phyloP scores from a whole-genome alignment of 2,113 vertebrate species.

The Vulpes lagopus region DNA sequence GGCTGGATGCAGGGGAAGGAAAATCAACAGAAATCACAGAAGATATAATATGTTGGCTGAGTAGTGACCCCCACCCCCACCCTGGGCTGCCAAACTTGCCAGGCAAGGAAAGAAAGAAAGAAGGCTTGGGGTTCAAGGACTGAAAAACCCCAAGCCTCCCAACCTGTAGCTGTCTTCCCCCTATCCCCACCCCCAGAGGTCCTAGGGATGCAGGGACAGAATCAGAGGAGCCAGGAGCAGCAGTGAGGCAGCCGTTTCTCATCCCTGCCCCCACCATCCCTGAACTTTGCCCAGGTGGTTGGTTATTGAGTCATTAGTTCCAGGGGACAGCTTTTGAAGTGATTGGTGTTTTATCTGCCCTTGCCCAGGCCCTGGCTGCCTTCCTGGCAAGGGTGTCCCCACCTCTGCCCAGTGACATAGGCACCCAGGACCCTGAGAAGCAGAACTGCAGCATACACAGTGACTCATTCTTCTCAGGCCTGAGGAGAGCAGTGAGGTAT shows the following conservation, averaged over 20 bases:
- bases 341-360: slow-evolving; percentile 56
- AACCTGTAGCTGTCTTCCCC: not conserved
- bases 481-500: not conserved
- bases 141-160: not conserved
- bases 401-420: slow-evolving; percentile 30
- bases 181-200: not conserved
- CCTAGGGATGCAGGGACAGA: not conserved
- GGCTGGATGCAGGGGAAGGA: not conserved
- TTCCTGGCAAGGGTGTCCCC: slow-evolving; percentile 24
- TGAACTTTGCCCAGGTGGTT: slow-evolving; percentile 79
- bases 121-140: not conserved
- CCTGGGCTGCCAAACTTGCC: not conserved
- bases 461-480: not conserved
- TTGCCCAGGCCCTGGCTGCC: not conserved
- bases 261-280: not conserved
- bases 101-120: not conserved
- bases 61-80: not conserved
- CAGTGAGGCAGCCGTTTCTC: not conserved
- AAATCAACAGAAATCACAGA: not conserved
- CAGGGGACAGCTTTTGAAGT: slow-evolving; percentile 39
- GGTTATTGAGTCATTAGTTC: slow-evolving; percentile 51
- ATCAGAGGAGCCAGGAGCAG: not conserved
- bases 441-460: not conserved
- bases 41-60: not conserved
- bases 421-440: not conserved